Conservation (phyloP, 2,797 vertebrate genomes). For the Fringilla coelebs region DNA sequence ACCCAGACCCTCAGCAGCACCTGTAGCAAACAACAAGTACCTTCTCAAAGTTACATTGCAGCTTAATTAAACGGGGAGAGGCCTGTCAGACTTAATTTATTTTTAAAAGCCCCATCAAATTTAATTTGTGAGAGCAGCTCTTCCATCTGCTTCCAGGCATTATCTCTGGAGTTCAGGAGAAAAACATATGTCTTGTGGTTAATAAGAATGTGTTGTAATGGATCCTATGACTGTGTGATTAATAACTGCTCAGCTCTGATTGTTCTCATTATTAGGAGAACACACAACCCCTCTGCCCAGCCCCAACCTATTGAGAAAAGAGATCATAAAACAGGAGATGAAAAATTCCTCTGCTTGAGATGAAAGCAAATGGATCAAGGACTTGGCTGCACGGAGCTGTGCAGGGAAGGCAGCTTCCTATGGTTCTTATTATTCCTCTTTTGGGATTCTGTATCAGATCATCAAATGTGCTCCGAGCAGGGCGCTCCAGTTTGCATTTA, state of each 20-base stretch:
- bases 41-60: neutral
- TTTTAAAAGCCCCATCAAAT: slow-evolving; percentile 66
- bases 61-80: slow-evolving; percentile 47
- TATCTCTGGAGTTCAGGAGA: slow-evolving; percentile 71
- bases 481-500: neutral
- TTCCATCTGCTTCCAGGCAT: slow-evolving; percentile 70
- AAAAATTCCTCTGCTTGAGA: slow-evolving; percentile 66
- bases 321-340: slow-evolving; percentile 58
- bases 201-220: slow-evolving; percentile 67
- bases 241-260: slow-evolving; percentile 57
- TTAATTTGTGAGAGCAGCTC: slow-evolving; percentile 63
- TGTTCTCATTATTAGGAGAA: slow-evolving; percentile 59
- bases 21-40: neutral
- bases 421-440: slow-evolving; percentile 34
- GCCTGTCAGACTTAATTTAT: slow-evolving; percentile 57
- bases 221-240: slow-evolving; percentile 68
- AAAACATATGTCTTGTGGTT: slow-evolving; percentile 69
- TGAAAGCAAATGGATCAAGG: slow-evolving; percentile 63
- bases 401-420: neutral
- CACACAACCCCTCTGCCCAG: slow-evolving; percentile 5
- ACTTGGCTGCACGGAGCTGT: slow-evolving; percentile 17
- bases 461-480: neutral
- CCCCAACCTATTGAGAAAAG: slow-evolving; percentile 7
- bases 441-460: slow-evolving; percentile 25
- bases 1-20: neutral